Evolutionary conservation across 2,888 invertebrate species (phyloP).

Genomic region (Lasius platythorax): DNA sequence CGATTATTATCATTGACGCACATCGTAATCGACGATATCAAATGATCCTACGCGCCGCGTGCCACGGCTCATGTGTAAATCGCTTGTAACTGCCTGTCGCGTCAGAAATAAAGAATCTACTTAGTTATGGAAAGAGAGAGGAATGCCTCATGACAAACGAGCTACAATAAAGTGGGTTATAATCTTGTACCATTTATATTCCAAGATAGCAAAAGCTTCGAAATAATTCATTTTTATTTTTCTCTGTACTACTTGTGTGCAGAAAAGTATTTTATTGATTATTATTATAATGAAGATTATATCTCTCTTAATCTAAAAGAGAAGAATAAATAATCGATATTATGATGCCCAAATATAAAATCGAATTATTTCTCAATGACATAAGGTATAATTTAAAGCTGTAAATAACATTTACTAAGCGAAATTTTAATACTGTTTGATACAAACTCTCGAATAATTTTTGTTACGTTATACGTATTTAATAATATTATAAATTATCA

Average conservation of each 20-base stretch:
- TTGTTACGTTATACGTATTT: not conserved
- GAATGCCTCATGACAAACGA: not conserved
- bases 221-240: constrained; percentile 4
- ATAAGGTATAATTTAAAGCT: not conserved
- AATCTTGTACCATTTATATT: not conserved
- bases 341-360: not conserved
- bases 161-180: not conserved
- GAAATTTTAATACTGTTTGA: not conserved
- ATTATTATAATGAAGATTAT: not conserved
- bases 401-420: not conserved
- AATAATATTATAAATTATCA: not conserved
- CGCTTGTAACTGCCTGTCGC: constrained; percentile 15
- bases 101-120: constrained; percentile 10
- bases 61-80: constrained; percentile 31
- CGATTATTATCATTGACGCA: constrained; percentile 69
- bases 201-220: not conserved
- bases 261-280: constrained; percentile 3
- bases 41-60: constrained; percentile 27
- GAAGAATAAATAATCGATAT: not conserved
- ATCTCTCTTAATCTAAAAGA: not conserved
- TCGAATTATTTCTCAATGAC: not conserved
- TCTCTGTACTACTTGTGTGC: not conserved
- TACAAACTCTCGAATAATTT: not conserved
- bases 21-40: constrained; percentile 47
- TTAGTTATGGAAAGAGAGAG: not conserved